Percentiles rank a stretch among this genome's conserved stretches.
phyloP scores from a whole-genome alignment of 2,888 invertebrate genomes.

The Caenorhabditis becei region DNA sequence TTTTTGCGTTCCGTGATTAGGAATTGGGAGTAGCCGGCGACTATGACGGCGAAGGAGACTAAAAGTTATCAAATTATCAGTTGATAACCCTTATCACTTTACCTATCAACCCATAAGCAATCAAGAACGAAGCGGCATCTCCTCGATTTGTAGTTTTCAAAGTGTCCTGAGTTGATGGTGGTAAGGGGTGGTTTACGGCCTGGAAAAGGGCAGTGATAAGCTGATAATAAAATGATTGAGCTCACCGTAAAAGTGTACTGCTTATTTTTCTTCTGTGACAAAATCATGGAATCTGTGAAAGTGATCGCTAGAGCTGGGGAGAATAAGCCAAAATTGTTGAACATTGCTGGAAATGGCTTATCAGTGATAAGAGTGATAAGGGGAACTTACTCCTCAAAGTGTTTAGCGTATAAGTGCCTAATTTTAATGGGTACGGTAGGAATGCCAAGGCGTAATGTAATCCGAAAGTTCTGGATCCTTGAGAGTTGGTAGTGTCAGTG shows the following conservation, averaged over 20 bases:
- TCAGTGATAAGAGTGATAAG: neutral
- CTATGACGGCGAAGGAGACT: conserved; percentile 63
- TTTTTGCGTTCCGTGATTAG: conserved; percentile 78
- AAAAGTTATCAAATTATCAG: neutral
- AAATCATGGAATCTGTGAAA: conserved; percentile 68
- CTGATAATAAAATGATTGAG: no score
- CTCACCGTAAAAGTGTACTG: conserved; percentile 56
- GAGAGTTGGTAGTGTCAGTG: conserved; percentile 38
- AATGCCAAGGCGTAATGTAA: conserved; percentile 73
- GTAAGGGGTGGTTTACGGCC: conserved; percentile 73
- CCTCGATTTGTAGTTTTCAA: conserved; percentile 64
- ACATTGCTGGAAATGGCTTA: conserved; percentile 45
- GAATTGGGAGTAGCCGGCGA: conserved; percentile 73
- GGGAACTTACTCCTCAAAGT: conserved; percentile 30
- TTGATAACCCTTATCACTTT: no score
- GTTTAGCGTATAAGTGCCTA: neutral
- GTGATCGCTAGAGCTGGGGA: conserved; percentile 71
- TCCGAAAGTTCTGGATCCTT: conserved; percentile 70
- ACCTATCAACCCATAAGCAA: conserved; percentile 60
- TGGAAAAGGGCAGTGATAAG: no score
- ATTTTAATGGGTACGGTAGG: neutral
- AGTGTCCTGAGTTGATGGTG: conserved; percentile 70
- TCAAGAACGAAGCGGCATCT: conserved; percentile 43
- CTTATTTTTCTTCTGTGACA: conserved; percentile 42
- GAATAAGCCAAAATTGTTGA: conserved; percentile 74